Base-by-base conservation (phyloP, 1,140 invertebrate species). In the Neodiprion virginianus region DNA sequence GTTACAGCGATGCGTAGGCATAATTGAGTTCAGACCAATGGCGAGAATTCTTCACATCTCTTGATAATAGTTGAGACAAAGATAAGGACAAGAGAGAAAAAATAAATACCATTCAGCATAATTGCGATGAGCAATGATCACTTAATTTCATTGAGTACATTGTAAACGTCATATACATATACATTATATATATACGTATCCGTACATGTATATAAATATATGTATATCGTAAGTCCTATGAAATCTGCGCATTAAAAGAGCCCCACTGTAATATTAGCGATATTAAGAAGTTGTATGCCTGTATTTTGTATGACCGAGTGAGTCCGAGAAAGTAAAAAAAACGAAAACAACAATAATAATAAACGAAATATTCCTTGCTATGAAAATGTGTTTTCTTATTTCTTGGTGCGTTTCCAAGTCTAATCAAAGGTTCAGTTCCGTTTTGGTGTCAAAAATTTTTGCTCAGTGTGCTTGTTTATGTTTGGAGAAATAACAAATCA, bases 401-500 rank as follows among this genome's bases (percentile, higher is more conserved):
- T 89, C 88, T 89, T 89, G 88, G 86, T 88, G 77, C 81, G 81
- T 85, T 86, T 89, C 88, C 88, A 89, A 89, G 88, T 89, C 81
- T 82, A 83, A 86, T 86, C 88, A 89, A 89, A 89, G 89, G 88
- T 90, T 89, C 89, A 89, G 89, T 90, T 90, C 86, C 89, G 90
- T 91, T 91, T 91, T 91, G 90, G 90, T 90, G 89, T 90, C 89
- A 89, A 89, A 88, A 74, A 77, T 50, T 79, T 86, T 89, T 86
- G 88, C 89, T 90, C 89, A 88, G 86, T 90, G 89, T 91, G 90
- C 89, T 90, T 90, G 89, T 88, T 89, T 89, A 89, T 88, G 86
- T 86, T 86, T 85, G 83, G 80, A 82, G 77, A 49, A 69, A 49
- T 48, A 23, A 66, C 9, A 71, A 75, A 69, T 48, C 21, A 73